Evolutionary conservation across 2,113 vertebrate species (phyloP).

Genomic region (Heteronetta atricapilla): DNA sequence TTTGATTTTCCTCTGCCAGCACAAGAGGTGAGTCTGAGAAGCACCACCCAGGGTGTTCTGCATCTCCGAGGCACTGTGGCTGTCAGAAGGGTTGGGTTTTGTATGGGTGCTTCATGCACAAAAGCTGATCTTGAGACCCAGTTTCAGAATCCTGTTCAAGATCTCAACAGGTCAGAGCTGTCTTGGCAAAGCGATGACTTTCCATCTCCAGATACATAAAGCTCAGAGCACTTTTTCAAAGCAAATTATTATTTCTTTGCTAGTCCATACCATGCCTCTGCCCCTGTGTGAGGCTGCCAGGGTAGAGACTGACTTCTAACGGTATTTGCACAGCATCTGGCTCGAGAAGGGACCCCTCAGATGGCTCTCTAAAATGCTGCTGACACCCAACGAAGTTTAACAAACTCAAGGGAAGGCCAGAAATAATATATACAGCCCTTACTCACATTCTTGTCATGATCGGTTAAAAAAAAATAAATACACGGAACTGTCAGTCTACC

Average conservation of each 20-base stretch:
- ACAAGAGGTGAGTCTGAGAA: accelerated
- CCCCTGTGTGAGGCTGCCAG: neutral
- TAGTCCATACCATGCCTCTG: neutral
- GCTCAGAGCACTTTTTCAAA: neutral
- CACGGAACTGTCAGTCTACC: neutral
- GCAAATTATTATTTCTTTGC: neutral
- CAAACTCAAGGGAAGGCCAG: constrained; percentile 24
- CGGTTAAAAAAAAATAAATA: constrained; percentile 61
- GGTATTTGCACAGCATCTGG: neutral
- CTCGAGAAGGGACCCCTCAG: neutral
- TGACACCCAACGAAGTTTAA: neutral
- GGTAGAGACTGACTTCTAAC: neutral
- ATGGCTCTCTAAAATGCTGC: neutral
- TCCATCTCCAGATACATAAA: neutral
- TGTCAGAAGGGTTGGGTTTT: accelerated
- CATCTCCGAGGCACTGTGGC: neutral
- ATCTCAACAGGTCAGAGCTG: neutral
- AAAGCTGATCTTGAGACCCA: neutral
- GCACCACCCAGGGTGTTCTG: neutral
- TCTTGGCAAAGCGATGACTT: neutral
- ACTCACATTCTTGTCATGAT: constrained; percentile 51
- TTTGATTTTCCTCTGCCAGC: neutral
- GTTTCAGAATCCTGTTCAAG: neutral
- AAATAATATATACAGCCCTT: neutral
- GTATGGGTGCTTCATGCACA: neutral